Base-by-base conservation (phyloP, 2,797 vertebrate species). In the Synaphobranchus kaupii region DNA sequence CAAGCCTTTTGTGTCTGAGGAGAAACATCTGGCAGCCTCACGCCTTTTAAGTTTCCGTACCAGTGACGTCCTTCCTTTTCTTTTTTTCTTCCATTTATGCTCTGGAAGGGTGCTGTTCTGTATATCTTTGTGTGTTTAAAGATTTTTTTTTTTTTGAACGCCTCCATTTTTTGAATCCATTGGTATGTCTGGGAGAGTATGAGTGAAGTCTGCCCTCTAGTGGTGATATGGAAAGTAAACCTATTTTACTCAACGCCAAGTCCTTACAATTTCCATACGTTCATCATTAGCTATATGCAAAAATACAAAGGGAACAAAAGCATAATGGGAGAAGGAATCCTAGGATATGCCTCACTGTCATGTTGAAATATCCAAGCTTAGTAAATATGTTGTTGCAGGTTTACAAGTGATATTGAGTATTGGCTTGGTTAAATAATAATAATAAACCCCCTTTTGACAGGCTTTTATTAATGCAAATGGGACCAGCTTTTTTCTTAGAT, bases 11-110 rank as follows among this genome's bases (percentile, higher is more conserved):
- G 63, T 68, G 60, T 34, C 86, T 71, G 78, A 87, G 47, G 47
- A 84, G 25, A 84, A 87, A 83, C 86, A 87, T 83, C 60, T 87
- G 86, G 82, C 60, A 52, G 17, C 31, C n/a, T 17, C 83, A 34
- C 66, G 20, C 17, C 81, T 34, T 25, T 71, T 66, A 34, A 48
- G 58, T 44, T 13, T 83, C 81, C 15, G n/a, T 34, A 20, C 78
- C 56, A 83, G 63, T 84, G 81, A 82, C 86, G 84, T 87, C 47
- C 52, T 50, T 87, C 71, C 48, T 68, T 83, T 50, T n/a, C 60
- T 52, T 54, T n/a, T 22, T 8, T 50, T 20, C 50, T 87, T 71
- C 3, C 83, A 71, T 71, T 87, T 87, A n/a, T 63, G 83, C 48
- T 54, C 17, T 87, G 47, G 20, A 50, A 44, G 48, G 44, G 28